phyloP scores from a whole-genome alignment of 2,113 vertebrate genomes.

The Percina caprodes region DNA sequence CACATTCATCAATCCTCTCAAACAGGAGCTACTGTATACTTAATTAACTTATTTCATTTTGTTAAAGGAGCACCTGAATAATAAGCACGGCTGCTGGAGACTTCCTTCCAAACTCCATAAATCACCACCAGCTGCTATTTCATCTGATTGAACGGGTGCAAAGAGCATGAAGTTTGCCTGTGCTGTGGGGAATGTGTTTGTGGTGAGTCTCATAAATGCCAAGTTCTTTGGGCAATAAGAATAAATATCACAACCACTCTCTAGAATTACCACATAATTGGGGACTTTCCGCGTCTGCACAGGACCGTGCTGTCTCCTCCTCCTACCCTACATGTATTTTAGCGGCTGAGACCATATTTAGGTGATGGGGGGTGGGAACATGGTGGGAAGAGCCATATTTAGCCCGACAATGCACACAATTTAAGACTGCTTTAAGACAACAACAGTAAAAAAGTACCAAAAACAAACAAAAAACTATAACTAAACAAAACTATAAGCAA shows the following conservation, averaged over 20 bases:
- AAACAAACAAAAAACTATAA: neutral
- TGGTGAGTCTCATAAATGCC: constrained; percentile 83
- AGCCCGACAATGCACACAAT: constrained; percentile 26
- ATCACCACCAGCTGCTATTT: constrained; percentile 81
- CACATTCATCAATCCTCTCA: constrained; percentile 54
- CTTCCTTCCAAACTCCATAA: constrained; percentile 80
- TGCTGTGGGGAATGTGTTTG: constrained; percentile 81
- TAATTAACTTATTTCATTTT: constrained; percentile 78
- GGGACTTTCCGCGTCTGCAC: constrained; percentile 87
- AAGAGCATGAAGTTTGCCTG: constrained; percentile 71
- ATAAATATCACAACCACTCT: constrained; percentile 81
- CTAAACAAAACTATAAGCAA: neutral
- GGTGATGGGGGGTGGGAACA: constrained; percentile 47
- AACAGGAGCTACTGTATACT: constrained; percentile 56
- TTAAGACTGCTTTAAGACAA: constrained; percentile 13
- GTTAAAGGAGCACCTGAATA: constrained; percentile 71
- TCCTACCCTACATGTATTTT: constrained; percentile 53
- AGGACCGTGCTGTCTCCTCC: constrained; percentile 74
- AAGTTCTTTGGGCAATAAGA: constrained; percentile 84
- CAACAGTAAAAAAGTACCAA: neutral
- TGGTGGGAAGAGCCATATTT: constrained; percentile 50
- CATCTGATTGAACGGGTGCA: constrained; percentile 72
- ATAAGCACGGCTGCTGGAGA: constrained; percentile 65
- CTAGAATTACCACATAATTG: constrained; percentile 86
- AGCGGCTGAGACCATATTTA: constrained; percentile 65